Evolutionary conservation across 1,140 invertebrate species (phyloP).

Genomic region (Parasteatoda tepidariorum): DNA sequence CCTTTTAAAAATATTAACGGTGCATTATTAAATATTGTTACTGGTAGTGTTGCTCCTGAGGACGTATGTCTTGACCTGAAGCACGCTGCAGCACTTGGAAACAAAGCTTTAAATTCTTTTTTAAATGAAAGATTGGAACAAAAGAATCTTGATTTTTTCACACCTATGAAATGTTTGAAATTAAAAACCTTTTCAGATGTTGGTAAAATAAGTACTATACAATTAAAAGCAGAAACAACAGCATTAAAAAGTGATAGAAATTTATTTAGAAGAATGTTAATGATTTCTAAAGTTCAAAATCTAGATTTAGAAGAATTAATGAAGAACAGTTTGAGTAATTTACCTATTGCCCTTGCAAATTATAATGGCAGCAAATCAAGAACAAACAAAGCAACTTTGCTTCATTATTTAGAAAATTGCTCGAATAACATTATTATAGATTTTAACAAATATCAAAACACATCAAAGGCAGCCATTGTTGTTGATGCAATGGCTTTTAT

Average conservation of each 20-base stretch:
- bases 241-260: not conserved
- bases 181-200: not conserved
- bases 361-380: not conserved
- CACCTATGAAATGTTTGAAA: not conserved
- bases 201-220: not conserved
- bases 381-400: constrained; percentile 15
- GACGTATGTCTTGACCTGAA: not conserved
- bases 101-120: not conserved
- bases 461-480: not conserved
- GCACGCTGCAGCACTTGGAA: not conserved
- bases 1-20: not conserved
- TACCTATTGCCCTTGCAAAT: not conserved
- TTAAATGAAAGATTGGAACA: not conserved
- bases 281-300: not conserved
- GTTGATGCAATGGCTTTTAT: constrained; percentile 5
- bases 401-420: not conserved
- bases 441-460: not conserved
- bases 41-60: not conserved
- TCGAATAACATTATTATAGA: not conserved
- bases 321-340: not conserved
- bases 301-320: constrained; percentile 8
- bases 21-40: not conserved
- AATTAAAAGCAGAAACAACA: not conserved
- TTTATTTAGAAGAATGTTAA: not conserved
- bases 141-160: not conserved